Base-by-base conservation (phyloP, 1,140 invertebrate genomes). In the Drosophila navojoa region DNA sequence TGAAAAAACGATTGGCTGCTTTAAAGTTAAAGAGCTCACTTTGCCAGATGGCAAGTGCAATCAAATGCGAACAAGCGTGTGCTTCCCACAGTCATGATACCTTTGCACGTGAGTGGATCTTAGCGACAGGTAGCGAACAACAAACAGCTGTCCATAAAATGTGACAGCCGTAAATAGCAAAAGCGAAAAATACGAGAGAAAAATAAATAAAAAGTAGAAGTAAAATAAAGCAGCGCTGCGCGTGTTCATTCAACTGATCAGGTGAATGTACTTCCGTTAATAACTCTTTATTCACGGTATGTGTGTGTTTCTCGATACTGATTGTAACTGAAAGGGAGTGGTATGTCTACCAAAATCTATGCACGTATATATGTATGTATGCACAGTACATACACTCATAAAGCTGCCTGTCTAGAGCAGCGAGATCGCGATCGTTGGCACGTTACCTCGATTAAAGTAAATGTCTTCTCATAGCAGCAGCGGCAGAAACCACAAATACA, bases 171-270 rank as follows among this genome's bases (percentile, higher is more conserved):
- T 76, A 85, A 84, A 84, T 80, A 73, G 74, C 54, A 57, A 72
- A 71, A 53, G 47, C 45, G 19, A 53, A 64, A 81, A 78, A 81
- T 63, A 77, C 50, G 49, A 67, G 54, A 70, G 49, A 76, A 73
- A 71, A 49, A 75, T 52, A 76, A 60, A 76, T 79, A 69, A 77
- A 76, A 81, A 71, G 73, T 78, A 81, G 59, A 69, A 58, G 66
- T 52, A 72, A 77, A 47, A 54, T 40, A 71, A 79, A 54, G 53
- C 60, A 72, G 10, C 63, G 74, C 47, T 60, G 70, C 57, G 75
- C 79, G 77, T 87, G 82, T 79, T 87, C 82, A 87, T 87, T 87
- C 82, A 87, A 87, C 84, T 87, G 82, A 80, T 84, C 84, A 89
- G 84, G 85, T 89, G 84, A 89, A 89, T 80, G 84, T 89, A 90